Evolutionary conservation across 2,113 vertebrate species (phyloP), one percentile per base, ranked within the genome.

Genomic region (Xenopus borealis): DNA sequence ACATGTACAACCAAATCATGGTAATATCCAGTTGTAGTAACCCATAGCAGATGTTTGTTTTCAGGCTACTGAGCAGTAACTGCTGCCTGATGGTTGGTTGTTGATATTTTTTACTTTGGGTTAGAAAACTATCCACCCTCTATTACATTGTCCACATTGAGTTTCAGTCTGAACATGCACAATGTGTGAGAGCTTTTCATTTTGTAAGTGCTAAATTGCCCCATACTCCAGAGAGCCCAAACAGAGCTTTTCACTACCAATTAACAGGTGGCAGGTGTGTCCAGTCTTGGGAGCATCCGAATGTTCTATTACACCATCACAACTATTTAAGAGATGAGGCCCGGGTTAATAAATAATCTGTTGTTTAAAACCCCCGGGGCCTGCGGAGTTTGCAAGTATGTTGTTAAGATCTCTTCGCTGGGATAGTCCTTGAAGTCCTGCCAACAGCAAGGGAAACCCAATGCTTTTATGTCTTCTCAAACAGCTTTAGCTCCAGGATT

Each of bases 381-480:
- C 91, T 82, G 81, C 83, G 87, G 90, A 87, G 91, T 91, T 92
- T 86, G 84, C 89, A 90, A 82, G 87, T 92, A 91, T 91, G 90
- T 86, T 87, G 90, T 89, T 87, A 88, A 91, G 89, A 87, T 89
- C 88, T 27, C 86, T 86, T 85, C 69, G 10, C 77, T 89, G 88
- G 85, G 82, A 80, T 79, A 84, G 82, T 71, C 90, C 91, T 93
- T 93, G 91, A 92, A 91, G 90, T 92, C 71, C 80, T 90, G 89
- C 91, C 91, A 92, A 82, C 77, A 45, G 81, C n/a, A 62, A 86
- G 84, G 86, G 88, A 84, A 92, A 87, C 86, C 87, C 82, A 64
- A 79, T 65, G 81, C 91, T 89, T 93, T 92, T 71, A 92, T 91
- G 89, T 92, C 87, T 72, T 85, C 90, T 86, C 87, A 90, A 89